Base-by-base conservation (phyloP, 1,140 invertebrate species). In the Drosophila bocki region DNA sequence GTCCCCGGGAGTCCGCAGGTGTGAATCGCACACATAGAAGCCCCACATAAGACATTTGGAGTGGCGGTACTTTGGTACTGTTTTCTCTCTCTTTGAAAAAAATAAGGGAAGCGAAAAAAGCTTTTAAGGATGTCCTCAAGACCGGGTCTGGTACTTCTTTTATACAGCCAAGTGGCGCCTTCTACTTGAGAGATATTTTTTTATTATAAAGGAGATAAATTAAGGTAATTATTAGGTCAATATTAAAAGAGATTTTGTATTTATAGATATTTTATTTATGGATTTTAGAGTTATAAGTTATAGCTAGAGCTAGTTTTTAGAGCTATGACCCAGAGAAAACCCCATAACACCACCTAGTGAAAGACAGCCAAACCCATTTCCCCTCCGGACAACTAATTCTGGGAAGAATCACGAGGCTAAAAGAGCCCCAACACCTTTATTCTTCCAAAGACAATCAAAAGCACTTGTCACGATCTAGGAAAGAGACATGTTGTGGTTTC, bases 41-140 rank as follows among this genome's bases (percentile, higher is more conserved):
- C 22, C 39, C 60, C 60, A 65, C 26, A 33, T 19, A 41, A 39
- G 68, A 35, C 17, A 42, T 8, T 13, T 64, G 44, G 57, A 65
- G 62, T 68, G 65, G 29, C 35, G n/a, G 69, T n/a, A 57, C 69
- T 71, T 59, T 50, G 44, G 44, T 2, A 15, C 47, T 22, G 4
- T 26, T 45, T 22, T 48, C 9, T 7, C 9, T 9, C 3, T 3
- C 11, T 35, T 59, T 44, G 7, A 61, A 61, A 33, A 22, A 53
- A 29, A 26, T 1, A 26, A 22, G 19, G 51, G 33, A 54, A 37
- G 62, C 56, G 17, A n/a, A 61, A 22, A 61, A 61, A 39, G 64
- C 67, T 59, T 35, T 42, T 33, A 45, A 71, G 69, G 69, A 72
- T 72, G 69, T 72, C 67, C 69, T 72, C 37, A 59, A 71, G 45